Evolutionary conservation across 2,797 vertebrate genomes (phyloP).

Genomic region (Parauchenoglanis punctatus): DNA sequence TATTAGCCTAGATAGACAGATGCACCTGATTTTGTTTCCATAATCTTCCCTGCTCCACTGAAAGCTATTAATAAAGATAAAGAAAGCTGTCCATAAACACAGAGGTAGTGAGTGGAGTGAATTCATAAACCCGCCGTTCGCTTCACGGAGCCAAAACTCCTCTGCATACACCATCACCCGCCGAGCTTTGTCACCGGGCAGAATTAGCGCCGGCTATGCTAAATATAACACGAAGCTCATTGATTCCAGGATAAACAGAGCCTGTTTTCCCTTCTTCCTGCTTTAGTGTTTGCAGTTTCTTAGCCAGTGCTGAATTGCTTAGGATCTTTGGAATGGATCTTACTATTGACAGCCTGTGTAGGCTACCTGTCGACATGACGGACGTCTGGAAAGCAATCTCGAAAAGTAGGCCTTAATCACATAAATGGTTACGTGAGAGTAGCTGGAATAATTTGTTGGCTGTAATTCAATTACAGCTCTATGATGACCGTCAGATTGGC

Average conservation of each 20-base stretch:
- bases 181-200: constrained; percentile 39
- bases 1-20: not conserved
- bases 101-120: not conserved
- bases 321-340: constrained; percentile 62
- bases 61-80: constrained; percentile 34
- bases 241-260: constrained; percentile 37
- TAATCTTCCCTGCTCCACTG: not conserved
- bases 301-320: constrained; percentile 65
- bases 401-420: constrained; percentile 66
- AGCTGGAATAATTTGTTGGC: constrained; percentile 37
- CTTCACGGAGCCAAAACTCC: constrained; percentile 17
- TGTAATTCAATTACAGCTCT: not conserved
- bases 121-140: constrained; percentile 12
- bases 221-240: constrained; percentile 50
- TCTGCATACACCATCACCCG: constrained; percentile 37
- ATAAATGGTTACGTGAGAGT: constrained; percentile 61
- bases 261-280: constrained; percentile 30
- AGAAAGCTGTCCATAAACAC: not conserved
- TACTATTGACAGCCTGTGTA: constrained; percentile 65
- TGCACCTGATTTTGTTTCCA: not conserved
- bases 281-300: constrained; percentile 60
- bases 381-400: constrained; percentile 63
- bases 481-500: not conserved
- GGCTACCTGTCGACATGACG: constrained; percentile 63
- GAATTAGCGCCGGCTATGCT: constrained; percentile 35